Evolutionary conservation across 2,888 invertebrate species (phyloP), one percentile per base, ranked within the genome.

Genomic region (Trissoscelio sp.): DNA sequence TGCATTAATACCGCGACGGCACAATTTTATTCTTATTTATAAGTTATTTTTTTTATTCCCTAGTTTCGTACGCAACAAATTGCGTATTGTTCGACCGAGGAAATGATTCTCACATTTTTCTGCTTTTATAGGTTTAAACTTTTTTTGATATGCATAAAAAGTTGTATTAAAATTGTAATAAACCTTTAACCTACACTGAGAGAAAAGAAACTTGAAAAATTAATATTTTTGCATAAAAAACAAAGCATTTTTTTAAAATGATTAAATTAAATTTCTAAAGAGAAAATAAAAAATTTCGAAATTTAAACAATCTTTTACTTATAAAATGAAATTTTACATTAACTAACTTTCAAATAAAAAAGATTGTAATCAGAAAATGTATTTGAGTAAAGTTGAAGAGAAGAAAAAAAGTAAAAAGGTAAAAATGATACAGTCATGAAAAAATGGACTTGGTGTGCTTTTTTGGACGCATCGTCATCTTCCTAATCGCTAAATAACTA

Each of bases 401-500:
- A 11, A 18, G 6, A 57, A 57, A 34, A 34, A 34, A 1, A 14
- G 3, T 11, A 20, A 31, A n/a, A n/a, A n/a, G n/a, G 3, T 12
- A 72, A 60, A 72, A 58, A 39, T 12, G 48, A 14, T 6, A n/a
- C 11, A 14, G 16, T 57, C 4, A 31, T 53, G 55, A 51, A 74
- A 74, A 58, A 64, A 64, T 60, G 60, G 57, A 81, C 72, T 84
- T 34, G 34, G 79, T 75, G 77, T 82, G 67, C 73, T 64, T 66
- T 51, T 60, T 60, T 72, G 34, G 24, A 37, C 20, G 22, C 83
- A 44, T 55, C 73, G 70, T 81, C 83, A 79, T 86, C 79, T 62
- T 82, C 86, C 87, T 90, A 90, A 90, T 89, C 89, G 88, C 86
- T 86, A 88, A 89, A 89, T 90, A 90, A 90, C 89, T 87, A 88